These are phyloP conservation scores for Sinotaia quadrata DNA, from an alignment of 2,888 invertebrate species.

Conservation along the genomic window DNA sequence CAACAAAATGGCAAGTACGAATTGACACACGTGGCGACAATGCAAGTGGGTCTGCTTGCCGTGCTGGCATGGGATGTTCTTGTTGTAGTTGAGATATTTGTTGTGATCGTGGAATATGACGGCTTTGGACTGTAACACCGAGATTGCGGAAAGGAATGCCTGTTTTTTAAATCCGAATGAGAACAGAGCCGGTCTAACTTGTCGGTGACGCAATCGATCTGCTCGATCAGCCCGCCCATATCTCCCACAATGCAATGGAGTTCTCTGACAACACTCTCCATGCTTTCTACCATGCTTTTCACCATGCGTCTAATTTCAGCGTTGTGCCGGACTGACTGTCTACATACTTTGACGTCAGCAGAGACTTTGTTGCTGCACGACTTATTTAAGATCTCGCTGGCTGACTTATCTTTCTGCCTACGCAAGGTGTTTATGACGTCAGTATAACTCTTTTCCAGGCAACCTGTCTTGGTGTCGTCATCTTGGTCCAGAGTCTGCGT, in stretches of 20 bases:
- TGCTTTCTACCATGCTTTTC: conserved; percentile 33
- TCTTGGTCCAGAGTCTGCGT: too few species aligned
- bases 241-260: conserved; percentile 40
- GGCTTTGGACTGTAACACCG: background rate
- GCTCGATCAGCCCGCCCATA: conserved; percentile 32
- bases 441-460: too few species aligned
- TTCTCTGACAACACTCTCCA: conserved; percentile 35
- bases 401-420: too few species aligned
- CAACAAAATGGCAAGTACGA: background rate
- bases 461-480: too few species aligned
- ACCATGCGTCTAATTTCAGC: conserved; percentile 24
- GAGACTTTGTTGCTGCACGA: too few species aligned
- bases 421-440: too few species aligned
- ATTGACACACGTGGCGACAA: background rate
- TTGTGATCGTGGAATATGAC: background rate
- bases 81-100: background rate
- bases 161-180: conserved; percentile 9
- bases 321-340: too few species aligned
- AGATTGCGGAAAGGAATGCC: background rate
- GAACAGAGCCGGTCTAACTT: conserved; percentile 31
- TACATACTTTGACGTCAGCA: too few species aligned
- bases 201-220: conserved; percentile 38
- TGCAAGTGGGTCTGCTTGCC: background rate
- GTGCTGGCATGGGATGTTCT: background rate
- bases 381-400: too few species aligned